Evolutionary conservation across 1,140 invertebrate genomes (phyloP), one percentile per base, ranked within the genome.

Genomic region (Apis cerana): DNA sequence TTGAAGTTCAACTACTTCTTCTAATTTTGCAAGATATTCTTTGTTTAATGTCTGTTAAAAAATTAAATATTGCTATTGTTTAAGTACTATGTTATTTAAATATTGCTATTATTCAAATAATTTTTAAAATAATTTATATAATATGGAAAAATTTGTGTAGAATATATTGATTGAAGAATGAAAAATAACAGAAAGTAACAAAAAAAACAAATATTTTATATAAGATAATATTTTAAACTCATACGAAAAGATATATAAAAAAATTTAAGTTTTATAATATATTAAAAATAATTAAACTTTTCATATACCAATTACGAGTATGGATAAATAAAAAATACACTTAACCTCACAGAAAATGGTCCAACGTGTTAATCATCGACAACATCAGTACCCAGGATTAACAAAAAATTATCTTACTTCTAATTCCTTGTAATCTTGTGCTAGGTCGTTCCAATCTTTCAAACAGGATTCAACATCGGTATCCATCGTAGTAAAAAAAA

Each of bases 1-100:
- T 94, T 99, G 98, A 21, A 97, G 94, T 87, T 96, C 96, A 58
- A 96, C 95, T 61, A 99, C 94, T 94, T 98, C 96, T 89, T 98
- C 97, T 82, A 99, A 94, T 93, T 98, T 97, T 72, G 96, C 95
- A 61, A 97, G 93, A 95, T 99, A 99, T 71, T 97, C 96, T 90
- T 97, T 97, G 93, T 98, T 98, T 84, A 96, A 91, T 85, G 94
- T 94, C 97, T 98, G 15, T 68, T 21, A 33, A 56, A 23, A 59
- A 1, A 61, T 33, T 13, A 33, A 67, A 76, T 21, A 68, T 33
- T 54, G 3, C 9, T 13, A 13, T 23, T 43, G 19, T 27, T 27
- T 21, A 56, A 72, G 43, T 21, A 27, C 9, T 10, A n/a, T 19
- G 15, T 43, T 43, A 5, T 7, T 43, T 13, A 64, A 13, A 68